Evolutionary conservation across 2,797 vertebrate species (phyloP).

Genomic region (Falco rusticolus): DNA sequence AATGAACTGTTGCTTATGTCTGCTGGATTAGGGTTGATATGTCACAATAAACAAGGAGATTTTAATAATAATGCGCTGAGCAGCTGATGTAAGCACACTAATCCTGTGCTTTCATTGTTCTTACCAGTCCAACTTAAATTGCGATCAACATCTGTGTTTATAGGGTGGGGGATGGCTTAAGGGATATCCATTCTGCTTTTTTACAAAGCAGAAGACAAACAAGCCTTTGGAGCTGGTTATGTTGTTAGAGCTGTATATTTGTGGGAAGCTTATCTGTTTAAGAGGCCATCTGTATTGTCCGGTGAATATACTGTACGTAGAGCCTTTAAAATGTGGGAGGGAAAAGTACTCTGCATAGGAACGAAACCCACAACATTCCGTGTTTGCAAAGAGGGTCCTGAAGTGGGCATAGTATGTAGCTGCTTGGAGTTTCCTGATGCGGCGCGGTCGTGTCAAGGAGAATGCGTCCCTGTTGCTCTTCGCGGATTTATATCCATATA

Average conservation of each 20-base stretch:
- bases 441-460: neutral
- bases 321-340: neutral
- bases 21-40: conserved; percentile 30
- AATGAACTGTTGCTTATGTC: neutral
- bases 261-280: neutral
- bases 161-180: neutral
- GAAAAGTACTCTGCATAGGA: neutral
- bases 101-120: conserved; percentile 27
- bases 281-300: neutral
- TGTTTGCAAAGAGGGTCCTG: neutral
- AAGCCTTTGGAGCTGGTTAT: neutral
- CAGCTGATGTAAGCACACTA: neutral
- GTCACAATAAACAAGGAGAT: conserved; percentile 51
- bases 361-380: neutral
- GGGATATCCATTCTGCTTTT: neutral
- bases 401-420: fast-evolving
- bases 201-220: neutral
- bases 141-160: neutral
- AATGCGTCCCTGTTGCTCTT: too few species aligned
- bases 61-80: neutral
- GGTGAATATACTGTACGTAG: neutral
- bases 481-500: neutral
- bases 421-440: neutral
- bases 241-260: neutral
- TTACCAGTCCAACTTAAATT: neutral